Percentiles rank a stretch among this genome's conserved stretches.
phyloP scores from a whole-genome alignment of 2,797 vertebrate genomes.

The Botia almorhae region DNA sequence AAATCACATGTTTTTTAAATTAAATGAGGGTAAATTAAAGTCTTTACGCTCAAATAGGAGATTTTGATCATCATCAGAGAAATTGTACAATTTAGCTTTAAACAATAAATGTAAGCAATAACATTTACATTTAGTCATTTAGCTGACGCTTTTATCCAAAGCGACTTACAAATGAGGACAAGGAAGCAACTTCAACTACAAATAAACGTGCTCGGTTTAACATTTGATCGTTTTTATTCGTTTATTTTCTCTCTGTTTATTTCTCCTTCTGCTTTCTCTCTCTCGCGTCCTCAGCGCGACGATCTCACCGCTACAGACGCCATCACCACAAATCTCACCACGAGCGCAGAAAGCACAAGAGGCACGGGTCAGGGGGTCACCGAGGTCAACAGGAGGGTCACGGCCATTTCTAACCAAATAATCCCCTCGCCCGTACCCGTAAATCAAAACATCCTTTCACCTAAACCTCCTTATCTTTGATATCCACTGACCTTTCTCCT shows the following conservation, averaged over 20 bases:
- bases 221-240: too few species aligned
- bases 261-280: conserved; percentile 30
- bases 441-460: conserved; percentile 43
- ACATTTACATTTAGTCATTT: too few species aligned
- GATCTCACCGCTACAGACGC: conserved; percentile 88
- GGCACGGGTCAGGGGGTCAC: conserved; percentile 75
- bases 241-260: too few species aligned
- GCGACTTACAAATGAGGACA: too few species aligned
- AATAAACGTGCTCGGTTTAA: too few species aligned
- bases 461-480: conserved; percentile 47
- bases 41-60: neutral
- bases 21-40: too few species aligned
- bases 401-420: conserved; percentile 79
- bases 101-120: too few species aligned
- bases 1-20: neutral
- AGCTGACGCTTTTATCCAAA: too few species aligned
- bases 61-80: too few species aligned
- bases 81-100: too few species aligned
- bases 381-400: conserved; percentile 72
- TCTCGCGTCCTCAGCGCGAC: conserved; percentile 82
- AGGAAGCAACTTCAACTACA: too few species aligned
- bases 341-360: conserved; percentile 90
- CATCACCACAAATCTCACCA: conserved; percentile 89
- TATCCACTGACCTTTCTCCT: conserved; percentile 40
- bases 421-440: conserved; percentile 26